Percentiles rank a stretch among this genome's conserved stretches.
These are phyloP conservation scores for Apodemus speciosus DNA, from an alignment of 2,113 vertebrate genomes.

Conservation along the genomic window DNA sequence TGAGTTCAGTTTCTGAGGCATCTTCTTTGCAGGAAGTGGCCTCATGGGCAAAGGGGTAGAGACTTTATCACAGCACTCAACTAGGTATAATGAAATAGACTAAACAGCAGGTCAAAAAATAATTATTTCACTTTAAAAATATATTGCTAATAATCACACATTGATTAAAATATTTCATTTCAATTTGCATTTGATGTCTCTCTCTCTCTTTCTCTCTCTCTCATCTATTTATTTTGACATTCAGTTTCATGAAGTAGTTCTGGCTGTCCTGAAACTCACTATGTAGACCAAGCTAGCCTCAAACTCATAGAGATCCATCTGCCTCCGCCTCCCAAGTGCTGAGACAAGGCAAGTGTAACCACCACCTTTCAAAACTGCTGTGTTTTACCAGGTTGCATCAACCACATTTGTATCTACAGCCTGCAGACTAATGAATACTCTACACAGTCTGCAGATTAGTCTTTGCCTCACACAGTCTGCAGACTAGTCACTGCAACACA, in stretches of 20 bases:
- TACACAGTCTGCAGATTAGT: neutral
- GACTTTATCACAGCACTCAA: too few species aligned
- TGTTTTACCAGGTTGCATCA: neutral
- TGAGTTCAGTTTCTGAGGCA: neutral
- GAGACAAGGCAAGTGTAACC: accelerated
- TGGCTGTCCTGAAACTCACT: neutral
- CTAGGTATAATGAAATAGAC: neutral
- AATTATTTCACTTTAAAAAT: neutral
- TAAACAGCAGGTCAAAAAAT: neutral
- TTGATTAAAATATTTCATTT: constrained; percentile 1
- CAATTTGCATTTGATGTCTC: neutral
- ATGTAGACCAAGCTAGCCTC: neutral
- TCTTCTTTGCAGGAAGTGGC: neutral
- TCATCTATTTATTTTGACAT: neutral
- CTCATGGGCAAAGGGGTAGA: neutral
- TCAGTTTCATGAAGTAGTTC: neutral
- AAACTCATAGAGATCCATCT: neutral
- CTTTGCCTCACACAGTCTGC: neutral
- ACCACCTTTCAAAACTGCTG: neutral
- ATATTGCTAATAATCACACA: neutral
- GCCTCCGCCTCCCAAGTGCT: neutral
- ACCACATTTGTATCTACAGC: neutral
- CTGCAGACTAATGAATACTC: neutral
- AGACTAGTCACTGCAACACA: neutral
- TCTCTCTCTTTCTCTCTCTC: neutral